These are phyloP conservation scores for Alviniconcha strummeri DNA, from an alignment of 2,888 invertebrate genomes.

Conservation along the genomic window DNA sequence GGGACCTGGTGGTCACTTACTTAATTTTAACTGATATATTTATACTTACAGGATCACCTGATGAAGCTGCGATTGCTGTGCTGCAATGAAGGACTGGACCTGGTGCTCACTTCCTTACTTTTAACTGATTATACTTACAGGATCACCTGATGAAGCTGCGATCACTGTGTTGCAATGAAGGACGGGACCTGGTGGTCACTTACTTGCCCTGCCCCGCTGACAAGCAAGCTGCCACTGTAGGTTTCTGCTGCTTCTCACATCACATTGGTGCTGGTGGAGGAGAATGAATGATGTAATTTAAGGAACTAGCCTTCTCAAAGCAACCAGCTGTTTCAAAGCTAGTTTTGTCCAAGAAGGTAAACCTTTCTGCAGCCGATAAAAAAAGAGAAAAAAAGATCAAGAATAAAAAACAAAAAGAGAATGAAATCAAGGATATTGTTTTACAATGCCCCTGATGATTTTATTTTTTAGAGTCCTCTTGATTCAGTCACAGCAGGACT, in stretches of 20 bases:
- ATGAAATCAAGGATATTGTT: neutral
- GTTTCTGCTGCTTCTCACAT: neutral
- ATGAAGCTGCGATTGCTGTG: slow-evolving; percentile 54
- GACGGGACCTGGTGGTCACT: slow-evolving; percentile 54
- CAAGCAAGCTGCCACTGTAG: slow-evolving; percentile 26
- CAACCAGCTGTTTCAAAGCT: neutral
- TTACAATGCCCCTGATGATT: neutral
- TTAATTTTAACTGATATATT: slow-evolving; percentile 35
- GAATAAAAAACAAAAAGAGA: neutral
- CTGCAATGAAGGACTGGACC: slow-evolving; percentile 56
- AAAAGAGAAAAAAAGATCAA: neutral
- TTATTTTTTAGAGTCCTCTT: neutral
- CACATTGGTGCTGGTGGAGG: too few relatives aligned
- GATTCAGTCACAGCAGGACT: too few relatives aligned
- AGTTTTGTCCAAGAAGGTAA: too few relatives aligned
- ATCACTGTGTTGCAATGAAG: slow-evolving; percentile 58
- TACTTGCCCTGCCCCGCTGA: slow-evolving; percentile 50
- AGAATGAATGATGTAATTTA: too few relatives aligned
- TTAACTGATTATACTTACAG: slow-evolving; percentile 36
- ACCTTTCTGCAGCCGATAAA: too few relatives aligned
- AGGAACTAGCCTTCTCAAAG: neutral
- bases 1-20: slow-evolving; percentile 54
- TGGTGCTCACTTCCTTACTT: slow-evolving; percentile 55
- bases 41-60: slow-evolving; percentile 51
- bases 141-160: slow-evolving; percentile 52